Evolutionary conservation across 2,888 invertebrate species (phyloP).

Genomic region (Trileptium ribeirensis): DNA sequence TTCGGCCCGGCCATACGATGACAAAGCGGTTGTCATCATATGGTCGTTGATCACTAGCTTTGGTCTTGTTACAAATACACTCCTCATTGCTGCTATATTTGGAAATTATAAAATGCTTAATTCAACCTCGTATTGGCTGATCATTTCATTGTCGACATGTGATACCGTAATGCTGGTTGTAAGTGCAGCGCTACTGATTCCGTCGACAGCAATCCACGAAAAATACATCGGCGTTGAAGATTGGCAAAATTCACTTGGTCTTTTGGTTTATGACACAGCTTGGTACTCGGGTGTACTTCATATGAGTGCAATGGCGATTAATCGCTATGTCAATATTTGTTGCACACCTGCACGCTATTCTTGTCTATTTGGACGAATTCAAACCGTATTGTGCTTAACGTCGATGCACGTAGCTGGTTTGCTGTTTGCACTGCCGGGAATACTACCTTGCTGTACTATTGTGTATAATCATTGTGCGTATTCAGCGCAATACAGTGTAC

Average conservation of each 20-base stretch:
- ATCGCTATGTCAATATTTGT: conserved; percentile 29
- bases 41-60: conserved; percentile 44
- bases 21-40: conserved; percentile 42
- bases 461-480: conserved; percentile 20
- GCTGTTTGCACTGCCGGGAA: conserved; percentile 13
- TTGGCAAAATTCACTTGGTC: conserved; percentile 14
- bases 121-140: conserved; percentile 43
- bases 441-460: conserved; percentile 23
- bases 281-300: conserved; percentile 30
- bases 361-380: neutral
- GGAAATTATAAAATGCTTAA: conserved; percentile 11
- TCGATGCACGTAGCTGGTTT: conserved; percentile 6
- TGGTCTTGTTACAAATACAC: conserved; percentile 43
- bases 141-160: conserved; percentile 44
- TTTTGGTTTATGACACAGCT: conserved; percentile 26
- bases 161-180: conserved; percentile 46
- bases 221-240: neutral
- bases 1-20: conserved; percentile 32
- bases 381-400: neutral
- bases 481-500: conserved; percentile 8
- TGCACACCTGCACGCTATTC: conserved; percentile 13
- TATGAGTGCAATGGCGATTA: conserved; percentile 26
- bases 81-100: conserved; percentile 34
- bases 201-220: conserved; percentile 45
- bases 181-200: conserved; percentile 42